Evolutionary conservation across 1,140 invertebrate species (phyloP), one percentile per base, ranked within the genome.

Genomic region (Calephelis virginiensis): DNA sequence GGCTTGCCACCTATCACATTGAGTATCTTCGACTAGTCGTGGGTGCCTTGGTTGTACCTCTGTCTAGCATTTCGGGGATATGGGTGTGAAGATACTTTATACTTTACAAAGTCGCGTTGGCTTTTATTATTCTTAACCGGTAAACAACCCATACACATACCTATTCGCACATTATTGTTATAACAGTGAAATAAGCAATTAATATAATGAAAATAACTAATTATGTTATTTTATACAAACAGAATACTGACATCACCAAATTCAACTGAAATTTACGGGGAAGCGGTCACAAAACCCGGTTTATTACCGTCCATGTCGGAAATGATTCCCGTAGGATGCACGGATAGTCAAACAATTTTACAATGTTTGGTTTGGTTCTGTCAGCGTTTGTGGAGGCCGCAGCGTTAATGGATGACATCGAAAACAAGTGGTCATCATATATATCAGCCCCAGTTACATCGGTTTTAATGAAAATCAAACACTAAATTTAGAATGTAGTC

Each of bases 331-430:
- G 48, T 14, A 14, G 48, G 48, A 50, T 50, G 48, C 48, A 13
- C 13, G 48, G 13, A 7, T 50, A 17, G 48, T 50, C 13, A 17
- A 50, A 50, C 48, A 50, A 50, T 50, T 50, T 50, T 50, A 50
- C 48, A 50, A 50, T 50, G 48, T 50, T 50, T 50, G 48, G 48
- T 14, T 50, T 50, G 48, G 13, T 50, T 14, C 48, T 50, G 48
- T 50, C 48, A 50, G 48, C 48, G 48, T 50, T 50, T 50, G 48
- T 50, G 6, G 48, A 17, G 13, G 9, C n/a, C 48, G 13, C 48
- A 8, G 13, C n/a, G 13, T 14, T 50, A 50, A 50, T 50, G 48
- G 48, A 17, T 8, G 13, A 50, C 48, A 50, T 50, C 48, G n/a
- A 50, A 50, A 50, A 50, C 48, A 50, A 50, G 48, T 14, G 48